Percentiles rank a stretch among this genome's conserved stretches.
phyloP scores from a whole-genome alignment of 2,888 invertebrate species.

The Stenoptilia bipunctidactyla region DNA sequence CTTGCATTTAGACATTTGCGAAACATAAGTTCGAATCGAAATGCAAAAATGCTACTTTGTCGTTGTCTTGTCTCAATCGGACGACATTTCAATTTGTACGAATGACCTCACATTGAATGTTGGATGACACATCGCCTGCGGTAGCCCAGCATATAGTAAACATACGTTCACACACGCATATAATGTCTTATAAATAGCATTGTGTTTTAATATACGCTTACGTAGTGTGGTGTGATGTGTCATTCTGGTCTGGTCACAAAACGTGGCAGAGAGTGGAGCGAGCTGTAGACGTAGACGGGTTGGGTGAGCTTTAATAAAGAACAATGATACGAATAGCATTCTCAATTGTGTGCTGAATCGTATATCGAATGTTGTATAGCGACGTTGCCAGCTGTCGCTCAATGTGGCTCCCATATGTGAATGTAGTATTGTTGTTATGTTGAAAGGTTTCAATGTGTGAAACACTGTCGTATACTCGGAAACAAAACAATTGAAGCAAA shows the following conservation, averaged over 20 bases:
- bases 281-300: constrained; percentile 36
- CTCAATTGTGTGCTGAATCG: constrained; percentile 35
- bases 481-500: not conserved
- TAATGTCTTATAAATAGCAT: constrained; percentile 57
- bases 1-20: too few species aligned
- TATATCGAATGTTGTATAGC: constrained; percentile 27
- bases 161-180: constrained; percentile 51
- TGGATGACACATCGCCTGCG: constrained; percentile 61
- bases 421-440: constrained; percentile 21
- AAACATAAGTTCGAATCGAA: too few species aligned
- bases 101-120: constrained; percentile 53
- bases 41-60: too few species aligned
- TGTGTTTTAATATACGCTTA: constrained; percentile 54
- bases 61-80: not conserved
- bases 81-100: constrained; percentile 31
- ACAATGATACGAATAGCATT: constrained; percentile 32
- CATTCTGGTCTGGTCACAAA: constrained; percentile 32
- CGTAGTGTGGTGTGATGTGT: constrained; percentile 55
- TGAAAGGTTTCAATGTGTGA: constrained; percentile 24
- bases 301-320: constrained; percentile 33
- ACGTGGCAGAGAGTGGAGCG: constrained; percentile 27
- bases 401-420: constrained; percentile 29
- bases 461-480: not conserved
- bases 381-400: constrained; percentile 48
- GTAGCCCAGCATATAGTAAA: constrained; percentile 58